Base-by-base conservation (phyloP, 2,113 vertebrate genomes). In the Catharus bicknelli region DNA sequence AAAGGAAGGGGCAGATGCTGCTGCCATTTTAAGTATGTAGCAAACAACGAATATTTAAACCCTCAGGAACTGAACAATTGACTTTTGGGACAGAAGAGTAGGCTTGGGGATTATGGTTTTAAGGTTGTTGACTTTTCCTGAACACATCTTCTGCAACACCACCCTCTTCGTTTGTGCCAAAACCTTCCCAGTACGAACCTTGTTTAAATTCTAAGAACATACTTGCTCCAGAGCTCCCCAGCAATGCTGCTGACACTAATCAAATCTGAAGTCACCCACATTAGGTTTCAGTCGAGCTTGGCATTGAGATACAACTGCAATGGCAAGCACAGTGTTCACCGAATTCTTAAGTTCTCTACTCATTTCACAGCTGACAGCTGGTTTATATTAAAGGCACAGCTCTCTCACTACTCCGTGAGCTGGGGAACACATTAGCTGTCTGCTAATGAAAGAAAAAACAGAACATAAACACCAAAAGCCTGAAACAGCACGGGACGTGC, bases 331-430 rank as follows among this genome's bases (percentile, higher is more conserved):
- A 36, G 32, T 30, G 59, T 90, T 86, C 69, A 83, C 72, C 10
- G 19, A 93, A 93, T 83, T 62, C 50, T 86, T 34, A 34, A 76
- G 85, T 66, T 90, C 80, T 94, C 61, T 26, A 58, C 78, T 58
- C 70, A 30, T 69, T 91, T 85, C 63, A 50, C 91, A 91, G 87
- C 91, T 91, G 82, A 79, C 91, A 95, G 91, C 74, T 94, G 74
- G 47, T 68, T 88, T 66, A 27, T 23, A 67, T 69, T 90, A 90
- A 62, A 90, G 82, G 58, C 75, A 51, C 63, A 74, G 55, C 26
- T 29, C 22, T 79, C 40, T 81, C 53, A 11, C 57, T 54, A 34
- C 23, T 85, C 50, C 34, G 10, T 0, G 5, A 85, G 55, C 70
- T 17, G 22, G 34, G 9, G 54, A 94, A 85, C 2, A 4, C 36